These are phyloP conservation scores for Melanotaenia pygmaea DNA, from an alignment of 2,797 vertebrate genomes.

Conservation along the genomic window DNA sequence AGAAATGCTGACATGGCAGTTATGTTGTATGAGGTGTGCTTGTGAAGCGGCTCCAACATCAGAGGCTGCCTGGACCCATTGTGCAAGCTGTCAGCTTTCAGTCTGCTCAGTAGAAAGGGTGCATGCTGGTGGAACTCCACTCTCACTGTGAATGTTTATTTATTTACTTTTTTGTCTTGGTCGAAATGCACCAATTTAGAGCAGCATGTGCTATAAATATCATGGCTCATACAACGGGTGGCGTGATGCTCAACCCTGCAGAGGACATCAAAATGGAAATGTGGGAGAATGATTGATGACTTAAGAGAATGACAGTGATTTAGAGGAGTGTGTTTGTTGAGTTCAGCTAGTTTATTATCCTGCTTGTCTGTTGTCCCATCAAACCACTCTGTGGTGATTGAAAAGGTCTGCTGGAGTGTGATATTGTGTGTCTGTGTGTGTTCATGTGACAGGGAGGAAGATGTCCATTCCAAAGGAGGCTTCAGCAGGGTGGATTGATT, in stretches of 20 bases:
- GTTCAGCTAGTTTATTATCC: constrained; percentile 67
- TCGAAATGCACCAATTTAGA: constrained; percentile 31
- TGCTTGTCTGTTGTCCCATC: constrained; percentile 35
- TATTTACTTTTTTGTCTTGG: background rate
- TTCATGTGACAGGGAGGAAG: background rate
- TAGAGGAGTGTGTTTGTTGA: constrained; percentile 50
- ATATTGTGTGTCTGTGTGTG: constrained; percentile 26
- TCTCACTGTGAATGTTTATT: background rate
- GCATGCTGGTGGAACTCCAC: constrained; percentile 41
- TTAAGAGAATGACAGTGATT: constrained; percentile 46
- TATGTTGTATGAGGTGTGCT: constrained; percentile 43
- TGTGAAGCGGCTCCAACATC: constrained; percentile 43
- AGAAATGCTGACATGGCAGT: constrained; percentile 49
- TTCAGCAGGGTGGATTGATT: constrained; percentile 26
- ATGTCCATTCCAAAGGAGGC: constrained; percentile 4
- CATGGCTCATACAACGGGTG: background rate
- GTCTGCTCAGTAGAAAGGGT: constrained; percentile 21
- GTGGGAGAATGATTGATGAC: constrained; percentile 54
- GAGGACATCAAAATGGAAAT: constrained; percentile 24
- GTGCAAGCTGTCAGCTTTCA: constrained; percentile 40
- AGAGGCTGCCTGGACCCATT: constrained; percentile 24
- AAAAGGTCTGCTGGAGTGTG: constrained; percentile 63
- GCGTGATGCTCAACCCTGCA: constrained; percentile 6
- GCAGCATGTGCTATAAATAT: constrained; percentile 10
- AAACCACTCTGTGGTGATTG: constrained; percentile 60